Conservation (phyloP, 2,797 vertebrate genomes). For the Nannoperca obscura region DNA sequence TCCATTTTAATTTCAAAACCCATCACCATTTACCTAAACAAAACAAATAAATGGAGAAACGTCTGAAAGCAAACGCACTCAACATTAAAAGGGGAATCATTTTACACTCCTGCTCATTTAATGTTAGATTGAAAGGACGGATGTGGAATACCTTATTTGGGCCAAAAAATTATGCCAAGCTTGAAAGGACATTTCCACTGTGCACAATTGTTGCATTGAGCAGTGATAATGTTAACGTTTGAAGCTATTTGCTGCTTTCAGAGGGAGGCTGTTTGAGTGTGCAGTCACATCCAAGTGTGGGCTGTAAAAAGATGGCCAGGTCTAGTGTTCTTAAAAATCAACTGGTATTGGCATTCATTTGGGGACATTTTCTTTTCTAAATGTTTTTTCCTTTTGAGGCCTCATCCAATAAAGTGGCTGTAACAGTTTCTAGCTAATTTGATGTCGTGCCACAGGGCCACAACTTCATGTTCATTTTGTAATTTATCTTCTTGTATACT, state of each 20-base stretch:
- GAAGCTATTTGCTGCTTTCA: constrained; percentile 47
- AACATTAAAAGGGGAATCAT: constrained; percentile 18
- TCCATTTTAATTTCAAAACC: constrained; percentile 30
- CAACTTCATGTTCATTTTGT: constrained; percentile 3
- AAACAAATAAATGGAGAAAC: constrained; percentile 34
- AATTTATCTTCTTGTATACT: neutral
- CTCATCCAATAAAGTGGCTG: constrained; percentile 36
- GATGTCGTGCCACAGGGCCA: constrained; percentile 21
- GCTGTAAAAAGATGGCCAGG: constrained; percentile 59
- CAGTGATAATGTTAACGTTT: constrained; percentile 30
- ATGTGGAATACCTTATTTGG: constrained; percentile 18
- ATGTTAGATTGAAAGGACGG: constrained; percentile 7
- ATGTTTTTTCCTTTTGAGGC: constrained; percentile 20
- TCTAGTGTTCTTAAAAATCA: constrained; percentile 53
- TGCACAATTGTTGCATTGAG: constrained; percentile 38
- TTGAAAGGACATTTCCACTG: constrained; percentile 21
- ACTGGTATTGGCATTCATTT: constrained; percentile 54
- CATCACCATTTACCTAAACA: constrained; percentile 37
- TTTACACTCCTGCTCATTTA: constrained; percentile 28
- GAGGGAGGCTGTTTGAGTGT: constrained; percentile 43
- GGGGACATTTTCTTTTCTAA: constrained; percentile 64
- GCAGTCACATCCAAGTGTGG: constrained; percentile 64
- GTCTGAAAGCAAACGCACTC: constrained; percentile 21
- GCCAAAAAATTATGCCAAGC: constrained; percentile 8
- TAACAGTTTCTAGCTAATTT: constrained; percentile 26